Evolutionary conservation across 2,888 invertebrate genomes (phyloP), one percentile per base, ranked within the genome.

Genomic region (Drosophila infuscata): DNA sequence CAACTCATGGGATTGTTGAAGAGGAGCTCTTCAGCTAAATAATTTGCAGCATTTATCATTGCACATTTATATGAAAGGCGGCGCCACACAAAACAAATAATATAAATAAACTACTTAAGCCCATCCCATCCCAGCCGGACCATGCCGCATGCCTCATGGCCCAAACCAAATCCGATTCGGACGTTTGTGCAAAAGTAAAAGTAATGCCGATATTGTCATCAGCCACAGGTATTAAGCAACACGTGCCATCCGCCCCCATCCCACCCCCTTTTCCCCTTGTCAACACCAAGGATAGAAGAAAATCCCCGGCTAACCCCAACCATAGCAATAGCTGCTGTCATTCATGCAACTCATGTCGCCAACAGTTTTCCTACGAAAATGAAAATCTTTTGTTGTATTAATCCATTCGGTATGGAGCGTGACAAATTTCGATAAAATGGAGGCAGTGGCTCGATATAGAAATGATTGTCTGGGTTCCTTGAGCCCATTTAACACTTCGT

Each of bases 331-430:
- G 52, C 30, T 15, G 61, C 58, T 90, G 91, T 88, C 91, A 90
- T 91, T 91, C 91, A 91, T 90, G 92, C 91, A 73, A 70, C 85
- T 86, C 85, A 88, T 90, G 90, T 90, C 83, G 86, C 86, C 88
- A 88, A 81, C 74, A 83, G 88, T 88, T 87, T 87, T 82, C 84
- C 81, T 38, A 51, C 29, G 36, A 49, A 85, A 89, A 90, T 85
- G 91, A 91, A 86, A 91, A 88, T 91, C 88, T 88, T 91, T 91
- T 82, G 79, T 85, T 86, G 87, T 72, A 89, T 88, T 91, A 88
- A 88, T 91, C 91, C 89, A 80, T 85, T 77, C 73, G 77, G 77
- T 80, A 81, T 70, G 70, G 86, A 85, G 89, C 89, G 89, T 89
- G 91, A 91, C 89, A 91, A 88, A 86, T 89, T 89, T 89, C 77